Base-by-base conservation (phyloP, 2,888 invertebrate genomes). In the Scaptomyza polygonia region DNA sequence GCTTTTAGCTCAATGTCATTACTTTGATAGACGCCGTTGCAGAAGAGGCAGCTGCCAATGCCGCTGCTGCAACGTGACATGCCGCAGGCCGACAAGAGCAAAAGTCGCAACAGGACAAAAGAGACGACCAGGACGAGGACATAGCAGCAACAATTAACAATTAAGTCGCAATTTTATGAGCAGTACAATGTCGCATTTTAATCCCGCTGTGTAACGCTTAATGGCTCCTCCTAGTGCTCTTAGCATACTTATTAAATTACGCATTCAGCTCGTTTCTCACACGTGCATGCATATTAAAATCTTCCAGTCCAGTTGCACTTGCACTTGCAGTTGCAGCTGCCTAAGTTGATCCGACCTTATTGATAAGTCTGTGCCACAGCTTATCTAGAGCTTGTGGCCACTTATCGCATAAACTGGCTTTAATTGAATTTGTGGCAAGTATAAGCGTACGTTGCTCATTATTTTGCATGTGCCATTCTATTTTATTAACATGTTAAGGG, bases 401-500 rank as follows among this genome's bases (percentile, higher is more conserved):
- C 79, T 81, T 86, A 77, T 75, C 80, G 73, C 72, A 59, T 71
- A 66, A 68, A 47, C 64, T 58, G 67, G 43, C 43, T 66, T 73
- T 86, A 83, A 86, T 86, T 83, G 83, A 83, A 82, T 82, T 82
- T 77, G 75, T 68, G 56, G 29, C 36, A 45, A 53, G 40, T 47
- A 47, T 14, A 47, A 12, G 27, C 43, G 45, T 45, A 14, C 42
- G 42, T 47, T 30, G 54, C 70, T 29, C 36, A 52, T 51, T 72
- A 61, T 54, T 71, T 70, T 73, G 58, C 78, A 67, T 84, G 71
- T 62, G 54, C 44, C 63, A 63, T 75, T 78, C 70, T 62, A 72
- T 84, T 81, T 84, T 84, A 84, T 85, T 85, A 85, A 85, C 78
- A 85, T 86, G 84, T 86, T 86, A 73, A 65, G 79, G 68, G 56